A percentile compares a stretch with the other conserved stretches of the same genome.
phyloP scores from a whole-genome alignment of 2,888 invertebrate species.

The Helobdella robusta region DNA sequence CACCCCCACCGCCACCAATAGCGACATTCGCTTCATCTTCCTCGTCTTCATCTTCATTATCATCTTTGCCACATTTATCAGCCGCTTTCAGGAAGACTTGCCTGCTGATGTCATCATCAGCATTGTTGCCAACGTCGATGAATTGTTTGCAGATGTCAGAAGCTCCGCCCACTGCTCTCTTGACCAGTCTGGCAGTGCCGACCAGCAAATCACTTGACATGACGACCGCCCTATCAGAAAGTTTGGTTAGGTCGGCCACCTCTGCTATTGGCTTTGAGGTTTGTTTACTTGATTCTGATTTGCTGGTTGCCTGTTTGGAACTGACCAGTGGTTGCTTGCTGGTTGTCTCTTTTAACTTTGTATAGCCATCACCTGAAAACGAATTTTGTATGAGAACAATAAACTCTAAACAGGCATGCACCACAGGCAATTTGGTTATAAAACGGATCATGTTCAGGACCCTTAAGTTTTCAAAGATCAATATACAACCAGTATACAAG shows the following conservation, averaged over 20 bases:
- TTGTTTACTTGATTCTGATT: conserved; percentile 17
- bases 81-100: background rate
- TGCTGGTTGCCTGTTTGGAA: conserved; percentile 13
- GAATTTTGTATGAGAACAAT: no score
- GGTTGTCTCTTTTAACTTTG: conserved; percentile 30
- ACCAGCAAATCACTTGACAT: conserved; percentile 39
- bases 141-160: conserved; percentile 60
- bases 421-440: no score
- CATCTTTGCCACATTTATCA: no score
- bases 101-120: conserved; percentile 39
- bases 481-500: no score
- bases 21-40: background rate
- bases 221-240: conserved; percentile 13
- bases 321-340: conserved; percentile 29
- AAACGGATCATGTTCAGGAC: no score
- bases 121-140: conserved; percentile 49
- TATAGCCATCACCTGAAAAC: conserved; percentile 30
- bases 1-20: background rate
- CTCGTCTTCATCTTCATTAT: conserved; percentile 14
- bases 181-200: conserved; percentile 37
- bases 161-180: conserved; percentile 48
- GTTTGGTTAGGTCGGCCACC: background rate
- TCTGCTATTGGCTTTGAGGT: background rate
- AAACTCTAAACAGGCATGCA: no score
- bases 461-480: no score